Evolutionary conservation across 2,797 vertebrate species (phyloP).

Genomic region (Propithecus deckenii): DNA sequence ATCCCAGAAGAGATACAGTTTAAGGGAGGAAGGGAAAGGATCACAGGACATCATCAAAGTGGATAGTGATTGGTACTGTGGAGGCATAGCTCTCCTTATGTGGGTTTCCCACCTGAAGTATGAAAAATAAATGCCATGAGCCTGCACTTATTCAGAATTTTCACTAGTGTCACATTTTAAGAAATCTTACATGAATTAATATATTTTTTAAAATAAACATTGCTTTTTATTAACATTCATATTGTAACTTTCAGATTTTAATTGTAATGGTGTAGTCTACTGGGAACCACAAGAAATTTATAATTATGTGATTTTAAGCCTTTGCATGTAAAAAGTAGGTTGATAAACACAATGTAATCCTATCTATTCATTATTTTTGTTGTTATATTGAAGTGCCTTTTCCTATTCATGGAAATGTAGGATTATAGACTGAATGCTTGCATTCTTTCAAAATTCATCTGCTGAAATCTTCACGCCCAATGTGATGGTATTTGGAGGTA

Average conservation of each 20-base stretch:
- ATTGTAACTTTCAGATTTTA: neutral
- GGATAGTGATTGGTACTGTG: accelerated
- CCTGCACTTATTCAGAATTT: neutral
- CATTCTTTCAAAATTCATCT: neutral
- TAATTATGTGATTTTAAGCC: neutral
- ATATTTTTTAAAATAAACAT: neutral
- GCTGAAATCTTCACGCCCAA: accelerated
- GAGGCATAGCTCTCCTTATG: neutral
- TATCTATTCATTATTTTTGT: neutral
- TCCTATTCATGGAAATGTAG: neutral
- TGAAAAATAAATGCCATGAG: neutral
- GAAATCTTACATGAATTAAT: neutral
- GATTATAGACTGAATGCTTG: neutral
- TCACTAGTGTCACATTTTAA: neutral
- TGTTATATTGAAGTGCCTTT: neutral
- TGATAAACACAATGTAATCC: neutral
- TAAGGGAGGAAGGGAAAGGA: neutral
- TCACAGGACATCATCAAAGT: neutral
- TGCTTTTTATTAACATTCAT: neutral
- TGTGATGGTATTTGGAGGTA: neutral
- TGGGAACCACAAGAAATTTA: neutral
- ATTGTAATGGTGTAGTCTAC: neutral
- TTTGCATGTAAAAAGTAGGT: neutral
- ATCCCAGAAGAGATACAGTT: neutral
- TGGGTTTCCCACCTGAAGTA: neutral